phyloP scores from a whole-genome alignment of 30 jellyfish, hydroid and myxozoan species.

The Turritopsis dohrnii region DNA sequence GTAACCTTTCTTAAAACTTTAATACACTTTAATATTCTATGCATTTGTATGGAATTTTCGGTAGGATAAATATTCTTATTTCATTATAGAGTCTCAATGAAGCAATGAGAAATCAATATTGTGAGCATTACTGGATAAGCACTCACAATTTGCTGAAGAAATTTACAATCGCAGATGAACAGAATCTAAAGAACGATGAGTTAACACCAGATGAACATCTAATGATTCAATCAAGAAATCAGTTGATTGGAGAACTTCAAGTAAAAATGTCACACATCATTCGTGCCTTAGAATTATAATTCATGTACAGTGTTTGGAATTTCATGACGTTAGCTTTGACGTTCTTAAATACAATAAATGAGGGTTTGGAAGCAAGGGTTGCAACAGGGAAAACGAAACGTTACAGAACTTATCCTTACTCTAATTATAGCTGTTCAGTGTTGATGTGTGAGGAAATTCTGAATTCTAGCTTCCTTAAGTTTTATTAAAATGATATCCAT shows the following conservation, averaged over 20 bases:
- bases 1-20: not conserved
- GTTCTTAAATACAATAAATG: not conserved
- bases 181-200: not conserved
- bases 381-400: no score
- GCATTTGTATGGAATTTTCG: not conserved
- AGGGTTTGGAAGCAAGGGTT: no score
- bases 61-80: not conserved
- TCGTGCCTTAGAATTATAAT: not conserved
- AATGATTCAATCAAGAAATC: not conserved
- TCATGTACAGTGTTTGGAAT: no score
- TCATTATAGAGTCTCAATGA: not conserved
- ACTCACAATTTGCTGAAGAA: not conserved
- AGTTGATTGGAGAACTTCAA: not conserved
- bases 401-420: no score
- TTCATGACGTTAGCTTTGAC: not conserved
- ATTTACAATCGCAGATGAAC: not conserved
- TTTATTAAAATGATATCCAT: no score
- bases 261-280: not conserved
- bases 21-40: no score
- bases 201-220: not conserved
- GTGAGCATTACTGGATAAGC: conserved; percentile 5
- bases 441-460: no score
- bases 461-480: no score
- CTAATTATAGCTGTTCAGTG: no score
- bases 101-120: not conserved